These are phyloP conservation scores for Catocala fraxini DNA, from an alignment of 2,888 invertebrate species.

Conservation along the genomic window DNA sequence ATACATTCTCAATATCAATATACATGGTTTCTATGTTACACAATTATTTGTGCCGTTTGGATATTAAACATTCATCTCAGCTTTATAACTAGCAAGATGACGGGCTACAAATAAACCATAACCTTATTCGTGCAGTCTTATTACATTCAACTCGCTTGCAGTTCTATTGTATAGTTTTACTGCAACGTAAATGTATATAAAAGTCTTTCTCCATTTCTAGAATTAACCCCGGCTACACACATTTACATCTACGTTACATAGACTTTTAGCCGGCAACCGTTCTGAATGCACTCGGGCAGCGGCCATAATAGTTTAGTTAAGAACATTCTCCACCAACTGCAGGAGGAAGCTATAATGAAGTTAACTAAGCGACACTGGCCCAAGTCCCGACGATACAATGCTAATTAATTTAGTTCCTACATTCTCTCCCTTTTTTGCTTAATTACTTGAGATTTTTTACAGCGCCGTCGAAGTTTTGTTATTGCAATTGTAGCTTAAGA, in stretches of 20 bases:
- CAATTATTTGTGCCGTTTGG: no score
- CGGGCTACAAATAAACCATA: no score
- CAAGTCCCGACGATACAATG: slow-evolving; percentile 53
- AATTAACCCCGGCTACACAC: neutral
- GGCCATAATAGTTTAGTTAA: slow-evolving; percentile 67
- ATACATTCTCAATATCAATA: no score
- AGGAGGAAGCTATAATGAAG: slow-evolving; percentile 75
- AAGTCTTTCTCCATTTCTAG: neutral
- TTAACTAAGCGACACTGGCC: slow-evolving; percentile 69
- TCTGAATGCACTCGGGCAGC: slow-evolving; percentile 48
- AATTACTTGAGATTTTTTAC: slow-evolving; percentile 47
- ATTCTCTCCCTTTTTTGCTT: slow-evolving; percentile 41
- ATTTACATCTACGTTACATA: slow-evolving; percentile 25
- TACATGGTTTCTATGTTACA: no score
- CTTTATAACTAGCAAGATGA: no score
- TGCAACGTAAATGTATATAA: neutral
- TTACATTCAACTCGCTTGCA: no score
- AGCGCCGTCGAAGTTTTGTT: slow-evolving; percentile 8
- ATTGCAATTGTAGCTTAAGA: no score
- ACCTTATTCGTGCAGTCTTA: no score
- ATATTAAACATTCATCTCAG: no score
- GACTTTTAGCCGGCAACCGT: slow-evolving; percentile 45
- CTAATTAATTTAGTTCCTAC: slow-evolving; percentile 56
- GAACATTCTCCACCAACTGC: slow-evolving; percentile 65
- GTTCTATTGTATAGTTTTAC: neutral